These are phyloP conservation scores for Synergus itoensis DNA, from an alignment of 2,888 invertebrate genomes.

Conservation along the genomic window DNA sequence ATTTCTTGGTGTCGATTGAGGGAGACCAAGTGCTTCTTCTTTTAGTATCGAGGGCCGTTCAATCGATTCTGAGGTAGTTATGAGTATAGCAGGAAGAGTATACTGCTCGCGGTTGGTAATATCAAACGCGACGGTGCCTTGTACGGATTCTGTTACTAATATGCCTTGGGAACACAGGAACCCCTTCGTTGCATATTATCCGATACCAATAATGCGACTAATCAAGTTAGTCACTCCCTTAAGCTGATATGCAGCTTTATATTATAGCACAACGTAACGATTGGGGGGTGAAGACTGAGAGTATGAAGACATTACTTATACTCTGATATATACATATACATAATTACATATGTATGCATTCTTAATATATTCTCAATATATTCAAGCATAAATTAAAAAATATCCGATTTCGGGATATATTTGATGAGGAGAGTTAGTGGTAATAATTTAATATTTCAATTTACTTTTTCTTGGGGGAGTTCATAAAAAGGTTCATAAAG, in stretches of 20 bases:
- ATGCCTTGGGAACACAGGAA: slow-evolving; percentile 70
- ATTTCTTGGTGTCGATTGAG: slow-evolving; percentile 20
- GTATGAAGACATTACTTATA: too few species aligned
- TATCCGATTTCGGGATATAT: background rate
- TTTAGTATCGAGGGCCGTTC: slow-evolving; percentile 47
- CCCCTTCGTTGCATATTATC: slow-evolving; percentile 78
- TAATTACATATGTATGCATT: too few species aligned
- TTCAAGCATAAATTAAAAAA: slow-evolving; percentile 50
- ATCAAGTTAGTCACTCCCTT: slow-evolving; percentile 75
- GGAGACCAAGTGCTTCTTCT: slow-evolving; percentile 24
- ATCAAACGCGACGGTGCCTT: slow-evolving; percentile 76
- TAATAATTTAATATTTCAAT: slow-evolving; percentile 30
- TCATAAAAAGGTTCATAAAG: slow-evolving; percentile 41
- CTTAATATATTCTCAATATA: background rate
- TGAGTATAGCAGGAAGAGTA: slow-evolving; percentile 31
- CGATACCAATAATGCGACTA: slow-evolving; percentile 78
- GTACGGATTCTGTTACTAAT: slow-evolving; percentile 77
- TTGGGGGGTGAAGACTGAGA: slow-evolving; percentile 42
- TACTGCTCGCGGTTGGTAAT: slow-evolving; percentile 71
- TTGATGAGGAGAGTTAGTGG: background rate
- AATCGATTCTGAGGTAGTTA: slow-evolving; percentile 50
- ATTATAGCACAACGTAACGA: slow-evolving; percentile 66
- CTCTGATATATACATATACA: too few species aligned
- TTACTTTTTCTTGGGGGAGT: slow-evolving; percentile 18
- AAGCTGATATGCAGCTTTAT: slow-evolving; percentile 77